Base-by-base conservation (phyloP, 1,140 invertebrate genomes). In the Trinorchestia longiramus region DNA sequence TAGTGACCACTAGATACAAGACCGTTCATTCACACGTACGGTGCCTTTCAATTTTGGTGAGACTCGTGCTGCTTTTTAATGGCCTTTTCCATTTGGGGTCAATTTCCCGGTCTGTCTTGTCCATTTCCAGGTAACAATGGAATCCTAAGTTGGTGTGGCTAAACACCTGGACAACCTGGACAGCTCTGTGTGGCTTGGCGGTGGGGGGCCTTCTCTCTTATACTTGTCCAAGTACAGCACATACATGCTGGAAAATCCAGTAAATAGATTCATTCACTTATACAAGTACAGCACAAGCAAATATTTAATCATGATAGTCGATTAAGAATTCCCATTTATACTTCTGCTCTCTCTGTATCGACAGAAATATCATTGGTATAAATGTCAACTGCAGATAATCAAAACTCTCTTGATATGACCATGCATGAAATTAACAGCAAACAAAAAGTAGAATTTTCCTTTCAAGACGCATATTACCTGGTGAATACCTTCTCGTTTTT, bases 61-160 rank as follows among this genome's bases (percentile, higher is more conserved):
- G 92, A 94, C 92, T 94, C 92, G 92, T 94, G 92, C 92, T 94
- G 92, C 44, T 94, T 94, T 94, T 94, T 94, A 94, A 94, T 94
- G 92, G 92, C 43, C 92, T 94, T 94, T 45, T 15, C 92, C 92
- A 94, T 94, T 94, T 94, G 92, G 92, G 92, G 92, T 94, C 92
- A 94, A 94, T 94, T 94, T 94, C 92, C 43, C 92, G 92, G 92
- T 94, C 92, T 94, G 92, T 94, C 92, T 94, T 45, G 92, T 94
- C 44, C 44, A 94, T 94, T 94, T 94, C 92, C 92, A 45, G 43
- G 43, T 94, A 94, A 94, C 92, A 94, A 94, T 94, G 92, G 92
- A 40, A 3, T 94, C 92, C 92, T 94, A 94, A 94, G 47, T 94
- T 94, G 92, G 92, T 44, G 92, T 94, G 43, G 92, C 92, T 94